Evolutionary conservation across 2,797 vertebrate genomes (phyloP).

Genomic region (Molossus alvarezi): DNA sequence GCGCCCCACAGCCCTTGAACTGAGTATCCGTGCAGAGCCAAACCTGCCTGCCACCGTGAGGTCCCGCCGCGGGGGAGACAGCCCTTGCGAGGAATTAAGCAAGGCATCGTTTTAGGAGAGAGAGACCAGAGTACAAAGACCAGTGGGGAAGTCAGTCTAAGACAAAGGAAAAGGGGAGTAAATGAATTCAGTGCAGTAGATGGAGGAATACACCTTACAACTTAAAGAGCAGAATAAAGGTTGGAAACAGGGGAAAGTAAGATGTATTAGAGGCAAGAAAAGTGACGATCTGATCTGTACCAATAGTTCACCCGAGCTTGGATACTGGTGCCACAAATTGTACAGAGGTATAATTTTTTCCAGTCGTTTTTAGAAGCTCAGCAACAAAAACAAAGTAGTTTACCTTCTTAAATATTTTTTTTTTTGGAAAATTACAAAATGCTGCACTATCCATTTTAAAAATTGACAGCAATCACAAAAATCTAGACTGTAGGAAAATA

Average conservation of each 20-base stretch:
- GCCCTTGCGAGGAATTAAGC: neutral
- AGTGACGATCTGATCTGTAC: neutral
- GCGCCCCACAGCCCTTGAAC: fast-evolving
- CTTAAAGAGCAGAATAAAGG: neutral
- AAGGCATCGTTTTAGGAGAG: neutral
- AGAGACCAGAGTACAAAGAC: neutral
- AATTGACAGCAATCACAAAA: slow-evolving; percentile 65
- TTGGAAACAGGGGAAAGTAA: neutral
- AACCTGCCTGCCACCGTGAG: neutral
- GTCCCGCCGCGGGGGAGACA: too few relatives aligned
- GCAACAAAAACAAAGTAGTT: slow-evolving; percentile 13
- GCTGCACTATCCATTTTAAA: slow-evolving; percentile 65
- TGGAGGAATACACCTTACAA: neutral
- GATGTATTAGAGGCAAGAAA: neutral
- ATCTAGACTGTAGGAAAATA: slow-evolving; percentile 37
- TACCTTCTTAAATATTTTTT: slow-evolving; percentile 10
- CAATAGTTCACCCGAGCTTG: neutral
- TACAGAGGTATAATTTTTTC: neutral
- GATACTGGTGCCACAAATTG: neutral
- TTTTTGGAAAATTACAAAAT: slow-evolving; percentile 68
- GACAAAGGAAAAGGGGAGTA: neutral
- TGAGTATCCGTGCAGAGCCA: neutral
- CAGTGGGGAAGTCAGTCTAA: neutral
- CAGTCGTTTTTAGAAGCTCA: neutral
- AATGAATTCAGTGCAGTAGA: neutral